Conservation (phyloP, 2,113 vertebrate species). For the Suricata suricatta region DNA sequence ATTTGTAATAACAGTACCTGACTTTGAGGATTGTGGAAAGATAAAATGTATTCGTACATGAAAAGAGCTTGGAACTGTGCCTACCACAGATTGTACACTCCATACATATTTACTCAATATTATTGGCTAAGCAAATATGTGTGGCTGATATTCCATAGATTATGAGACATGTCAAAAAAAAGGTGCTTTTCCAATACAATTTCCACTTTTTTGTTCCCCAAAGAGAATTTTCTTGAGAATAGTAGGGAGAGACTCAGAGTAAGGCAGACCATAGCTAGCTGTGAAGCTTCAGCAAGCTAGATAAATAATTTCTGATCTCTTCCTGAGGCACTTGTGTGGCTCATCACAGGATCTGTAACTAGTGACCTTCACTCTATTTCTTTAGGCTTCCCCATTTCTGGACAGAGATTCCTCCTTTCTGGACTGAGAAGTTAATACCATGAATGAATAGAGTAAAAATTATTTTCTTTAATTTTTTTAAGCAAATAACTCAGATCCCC, state of each 20-base stretch:
- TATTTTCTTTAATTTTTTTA: background rate
- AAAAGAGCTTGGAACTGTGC: background rate
- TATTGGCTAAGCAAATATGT: background rate
- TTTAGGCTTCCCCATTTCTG: background rate
- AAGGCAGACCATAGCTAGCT: background rate
- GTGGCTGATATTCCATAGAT: background rate
- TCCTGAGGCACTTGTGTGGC: rapidly evolving
- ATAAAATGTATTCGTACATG: background rate
- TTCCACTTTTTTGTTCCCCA: background rate
- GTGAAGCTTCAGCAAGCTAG: background rate
- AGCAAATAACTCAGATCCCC: background rate
- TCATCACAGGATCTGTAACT: background rate
- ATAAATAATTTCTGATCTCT: background rate
- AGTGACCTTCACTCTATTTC: background rate
- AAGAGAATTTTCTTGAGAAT: background rate
- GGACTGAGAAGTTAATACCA: background rate
- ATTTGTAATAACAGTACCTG: background rate
- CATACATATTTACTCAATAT: background rate
- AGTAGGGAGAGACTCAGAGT: background rate
- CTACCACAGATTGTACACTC: background rate
- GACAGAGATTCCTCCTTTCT: background rate
- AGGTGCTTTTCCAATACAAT: background rate
- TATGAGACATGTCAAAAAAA: background rate
- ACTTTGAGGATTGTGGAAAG: background rate
- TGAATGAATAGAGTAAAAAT: background rate